Evolutionary conservation across 2,797 vertebrate genomes (phyloP), one percentile per base, ranked within the genome.

Genomic region (Varecia variegata): DNA sequence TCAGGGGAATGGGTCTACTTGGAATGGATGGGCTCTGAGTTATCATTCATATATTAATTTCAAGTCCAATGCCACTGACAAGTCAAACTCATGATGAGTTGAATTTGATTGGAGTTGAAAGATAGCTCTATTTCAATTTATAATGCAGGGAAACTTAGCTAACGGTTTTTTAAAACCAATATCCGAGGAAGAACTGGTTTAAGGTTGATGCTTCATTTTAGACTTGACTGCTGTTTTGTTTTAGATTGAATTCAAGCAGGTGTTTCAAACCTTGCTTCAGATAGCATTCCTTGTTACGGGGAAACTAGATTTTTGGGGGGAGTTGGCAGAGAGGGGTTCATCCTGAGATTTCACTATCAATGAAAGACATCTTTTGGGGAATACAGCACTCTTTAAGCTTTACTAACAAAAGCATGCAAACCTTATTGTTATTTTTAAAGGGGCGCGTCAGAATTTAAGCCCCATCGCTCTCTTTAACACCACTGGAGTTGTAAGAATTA

Each of bases 1-100:
- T 88, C 87, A 40, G 95, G 97, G 95, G 88, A 97, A 96, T 97
- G 96, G 97, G 96, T 97, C 92, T 95, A 82, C 93, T 93, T 96
- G 94, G 95, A 97, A 90, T 73, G 82, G 54, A 96, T 73, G 50
- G 65, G 58, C 93, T 96, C 82, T 83, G 90, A 97, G 94, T 71
- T 95, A 88, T 83, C 94, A 50, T 97, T 96, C 95, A 95, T 95
- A 25, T 15, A 47, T 74, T 52, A 74, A 82, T 67, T 88, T 97
- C 88, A 83, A 56, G 68, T 32, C 54, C 65, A 91, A n/a, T n/a
- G 21, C 77, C 90, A 97, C 58, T 32, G 84, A 97, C 90, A 95
- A 50, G 92, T 93, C 80, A 58, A 94, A 97, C 85, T 89, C 15
- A 35, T 30, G 38, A 87, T 83, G 91, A 96, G 58, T 23, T 96